Base-by-base conservation (phyloP, 2,888 invertebrate genomes). In the Pilophorus perplexus region DNA sequence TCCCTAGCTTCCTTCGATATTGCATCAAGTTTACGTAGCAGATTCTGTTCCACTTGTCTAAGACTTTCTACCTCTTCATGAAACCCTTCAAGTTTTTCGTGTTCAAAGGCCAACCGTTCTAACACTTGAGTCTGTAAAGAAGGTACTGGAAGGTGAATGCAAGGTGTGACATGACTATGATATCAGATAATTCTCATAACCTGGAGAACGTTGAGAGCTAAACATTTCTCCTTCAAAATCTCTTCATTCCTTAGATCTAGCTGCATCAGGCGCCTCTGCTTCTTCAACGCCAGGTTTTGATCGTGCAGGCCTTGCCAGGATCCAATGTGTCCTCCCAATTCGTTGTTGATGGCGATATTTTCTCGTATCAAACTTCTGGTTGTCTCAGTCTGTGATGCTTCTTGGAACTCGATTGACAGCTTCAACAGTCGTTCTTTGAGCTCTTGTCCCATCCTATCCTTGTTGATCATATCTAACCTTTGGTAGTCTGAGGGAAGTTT, bases 341-440 rank as follows among this genome's bases (percentile, higher is more conserved):
- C 62, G 62, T 62, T 62, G 14, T 62, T 62, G 27, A 62, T 62
- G 10, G 62, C 62, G n/a, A 62, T 62, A 28, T 62, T 62, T 28
- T 62, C 62, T 48, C 62, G 18, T 16, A 62, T 46, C 33, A 62
- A 48, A 62, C 48, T 62, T 48, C 46, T 27, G 12, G 62, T 62
- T 48, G 44, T 46, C 28, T 46, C 62, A 10, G 62, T 62, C 48
- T 23, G 22, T 12, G 62, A 62, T 1, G 44, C 46, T 25, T 62
- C 62, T 28, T 62, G 62, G 18, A 62, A 46, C 33, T 62, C 46
- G n/a, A 62, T 62, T 18, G 62, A 62, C 25, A 62, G 37, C 28
- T 62, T 62, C 20, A 62, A 37, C 48, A 62, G 22, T 14, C 46
- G 44, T 20, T 62, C 62, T 23, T 62, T 62, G 33, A 62, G 22